Base-by-base conservation (phyloP, 2,888 invertebrate species). In the Nasonovia ribisnigri region DNA sequence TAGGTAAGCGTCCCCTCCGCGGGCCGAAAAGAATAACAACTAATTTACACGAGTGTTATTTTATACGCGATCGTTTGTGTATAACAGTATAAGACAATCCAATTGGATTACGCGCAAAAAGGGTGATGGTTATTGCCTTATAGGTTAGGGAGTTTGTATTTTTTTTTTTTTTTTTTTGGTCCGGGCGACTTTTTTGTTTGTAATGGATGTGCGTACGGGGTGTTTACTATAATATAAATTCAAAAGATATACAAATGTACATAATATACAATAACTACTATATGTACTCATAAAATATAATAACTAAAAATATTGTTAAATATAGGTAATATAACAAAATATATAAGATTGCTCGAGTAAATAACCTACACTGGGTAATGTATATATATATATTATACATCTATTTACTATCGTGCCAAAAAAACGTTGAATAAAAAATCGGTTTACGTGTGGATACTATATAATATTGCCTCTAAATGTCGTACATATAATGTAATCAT, bases 11-110 rank as follows among this genome's bases (percentile, higher is more conserved):
- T 57, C 20, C 86, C 51, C 67, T 20, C n/a, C 26, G 54, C 13
- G 54, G n/a, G 46, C 91, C 86, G 26, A 93, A 90, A 90, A 93
- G 93, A 93, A 93, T 93, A 93, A 93, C 93, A 90, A 86, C 93
- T 93, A 93, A 93, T 93, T 93, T 90, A 93, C 93, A 87, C 93
- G 57, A 90, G 93, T 93, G 93, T 93, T 93, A 90, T 93, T 93
- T 90, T 90, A 93, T 93, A 86, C 90, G 46, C 43, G 84, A 57
- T 57, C 89, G 89, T 84, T 77, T n/a, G n/a, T 84, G 51, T n/a
- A 87, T 86, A 91, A 36, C 42, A 24, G 43, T 67, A 67, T n/a
- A 92, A 86, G 93, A 84, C 90, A 90, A 90, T 86, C 90, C 57
- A 90, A 93, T 93, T 42, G 93, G 90, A 88, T 29, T 67, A 77